Evolutionary conservation across 2,113 vertebrate species (phyloP), one percentile per base, ranked within the genome.

Genomic region (Psophia crepitans): DNA sequence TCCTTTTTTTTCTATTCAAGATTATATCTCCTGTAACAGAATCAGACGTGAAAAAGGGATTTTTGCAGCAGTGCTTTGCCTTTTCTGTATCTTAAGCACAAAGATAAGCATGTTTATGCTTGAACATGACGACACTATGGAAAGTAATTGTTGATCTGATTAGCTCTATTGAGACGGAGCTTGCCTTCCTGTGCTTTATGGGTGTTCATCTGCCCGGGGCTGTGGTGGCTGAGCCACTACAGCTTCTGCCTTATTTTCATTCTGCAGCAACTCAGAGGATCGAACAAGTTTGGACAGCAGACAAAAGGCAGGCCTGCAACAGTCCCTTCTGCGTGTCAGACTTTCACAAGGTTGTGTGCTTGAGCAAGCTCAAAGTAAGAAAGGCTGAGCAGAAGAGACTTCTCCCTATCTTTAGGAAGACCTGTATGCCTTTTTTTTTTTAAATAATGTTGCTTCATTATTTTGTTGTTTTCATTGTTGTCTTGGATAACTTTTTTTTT

Each of bases 21-120:
- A 30, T 91, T 69, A 68, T 1, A 30, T 32, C 49, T 92, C 66
- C 54, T 20, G 33, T 53, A 58, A 33, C 74, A 85, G 84, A 94
- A 73, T 66, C 63, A 39, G 85, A 87, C 74, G 20, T 16, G 37
- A 78, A 54, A 70, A 91, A 90, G 70, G 69, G 61, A 53, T 83
- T 90, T 89, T 93, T 91, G 63, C 80, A 83, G 76, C 41, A 17
- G 27, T 19, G n/a, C 33, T 92, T 82, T 89, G 43, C 73, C 70
- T 88, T 82, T 83, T 84, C 71, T 63, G 27, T 80, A 58, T 61
- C 58, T 92, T 43, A 57, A 82, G 58, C 86, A 44, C 32, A 89
- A 74, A 91, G 51, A 74, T 82, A 93, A 96, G 77, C 97, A 15
- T 90, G 97, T 97, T 97, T 97, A 56, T 96, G 85, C 97, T 95